Base-by-base conservation (phyloP, 2,797 vertebrate genomes). In the Hyperoplus immaculatus region DNA sequence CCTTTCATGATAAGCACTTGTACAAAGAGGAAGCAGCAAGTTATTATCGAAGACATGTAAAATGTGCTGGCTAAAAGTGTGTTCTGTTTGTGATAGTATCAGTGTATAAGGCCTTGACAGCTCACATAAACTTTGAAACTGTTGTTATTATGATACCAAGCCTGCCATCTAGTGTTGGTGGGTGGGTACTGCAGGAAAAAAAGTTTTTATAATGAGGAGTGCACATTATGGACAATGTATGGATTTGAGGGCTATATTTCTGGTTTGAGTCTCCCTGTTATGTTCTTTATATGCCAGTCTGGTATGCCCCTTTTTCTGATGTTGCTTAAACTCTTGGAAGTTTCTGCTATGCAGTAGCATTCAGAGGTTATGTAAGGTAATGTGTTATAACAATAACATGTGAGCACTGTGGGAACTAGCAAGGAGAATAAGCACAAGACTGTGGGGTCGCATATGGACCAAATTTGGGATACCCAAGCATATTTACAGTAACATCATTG, bases 111-210 rank as follows among this genome's bases (percentile, higher is more conserved):
- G 9, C 2, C 41, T 81, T 38, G 0, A 18, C 29, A 21, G 42
- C 5, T 69, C 29, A 14, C 14, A 6, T 53, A 9, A 72, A 11
- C 10, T 46, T 74, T 57, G 6, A 71, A 57, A 45, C 8, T 18
- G 29, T 56, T 0, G 4, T 4, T 18, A 83, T 86, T 74, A 56
- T 16, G 69, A 84, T 71, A 71, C 29, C 86, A 90, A 94, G 82
- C 7, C 77, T 93, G 88, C 82, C 94, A 94, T 92, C 94, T 94
- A 89, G 92, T 93, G 94, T 69, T 66, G 5, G 13, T 57, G 7
- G 16, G 9, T 0, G 11, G 29, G 13, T 50, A 85, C 64, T 83
- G 80, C 83, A 81, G 14, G 14, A 11, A 63, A 54, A 1, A 10
- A 3, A 6, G 10, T 39, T 3, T n/a, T 2, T 1, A 47, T 39